phyloP scores from a whole-genome alignment of 2,113 vertebrate species.

The human (Homo sapiens) region GRCh38 chr3:134530001-134530500 shows the following conservation, averaged over 20 bases:
- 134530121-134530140: too few relatives aligned
- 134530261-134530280: background rate
- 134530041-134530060: too few relatives aligned
- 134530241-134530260: background rate
- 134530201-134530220: background rate
- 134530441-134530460: background rate
- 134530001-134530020: too few relatives aligned
- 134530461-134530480: background rate
- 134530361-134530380: background rate
- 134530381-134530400: background rate
- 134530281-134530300: background rate
- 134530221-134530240: background rate
- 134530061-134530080: too few relatives aligned
- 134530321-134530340: background rate
- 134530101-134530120: too few relatives aligned
- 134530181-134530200: background rate
- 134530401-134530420: background rate
- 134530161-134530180: background rate
- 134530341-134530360: background rate
- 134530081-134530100: too few relatives aligned
- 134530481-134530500: background rate
- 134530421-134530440: background rate
- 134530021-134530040: too few relatives aligned
- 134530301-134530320: background rate
- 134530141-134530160: too few relatives aligned